Conservation (phyloP, 1,140 invertebrate species). For the Brachionus angularis region DNA sequence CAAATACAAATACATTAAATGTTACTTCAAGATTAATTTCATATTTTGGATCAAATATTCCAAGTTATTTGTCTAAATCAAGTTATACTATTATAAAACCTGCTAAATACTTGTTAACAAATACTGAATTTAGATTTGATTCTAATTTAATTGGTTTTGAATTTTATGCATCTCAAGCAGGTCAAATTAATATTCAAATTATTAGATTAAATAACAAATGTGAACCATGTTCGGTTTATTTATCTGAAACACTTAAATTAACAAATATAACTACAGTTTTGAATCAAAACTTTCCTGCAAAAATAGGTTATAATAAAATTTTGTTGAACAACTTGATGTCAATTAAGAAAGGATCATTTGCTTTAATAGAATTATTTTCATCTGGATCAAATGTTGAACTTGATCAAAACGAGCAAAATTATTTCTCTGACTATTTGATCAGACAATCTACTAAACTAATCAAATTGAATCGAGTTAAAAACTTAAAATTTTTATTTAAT, state of each 20-base stretch:
- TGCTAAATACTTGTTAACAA: background rate
- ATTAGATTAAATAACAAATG: background rate
- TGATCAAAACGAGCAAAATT: background rate
- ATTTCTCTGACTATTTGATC: background rate
- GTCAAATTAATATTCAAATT: background rate
- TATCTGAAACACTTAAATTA: background rate
- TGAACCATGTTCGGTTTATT: background rate
- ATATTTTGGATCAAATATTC: slow-evolving; percentile 3
- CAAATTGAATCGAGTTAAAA: background rate
- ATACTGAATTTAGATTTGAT: slow-evolving; percentile 14
- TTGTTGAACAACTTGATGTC: background rate
- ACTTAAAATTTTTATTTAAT: too few species aligned
- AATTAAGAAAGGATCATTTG: background rate
- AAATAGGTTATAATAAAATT: background rate
- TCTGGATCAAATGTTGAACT: background rate
- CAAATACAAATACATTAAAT: too few species aligned
- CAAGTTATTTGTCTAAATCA: too few species aligned
- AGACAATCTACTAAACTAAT: background rate
- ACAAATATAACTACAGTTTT: background rate
- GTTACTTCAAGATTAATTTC: too few species aligned
- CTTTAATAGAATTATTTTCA: background rate
- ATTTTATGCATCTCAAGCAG: background rate
- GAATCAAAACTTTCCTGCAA: too few species aligned
- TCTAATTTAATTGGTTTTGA: slow-evolving; percentile 4
- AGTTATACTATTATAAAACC: background rate